These are phyloP conservation scores for Scaeva pyrastri DNA, from an alignment of 2,888 invertebrate genomes.

Conservation along the genomic window DNA sequence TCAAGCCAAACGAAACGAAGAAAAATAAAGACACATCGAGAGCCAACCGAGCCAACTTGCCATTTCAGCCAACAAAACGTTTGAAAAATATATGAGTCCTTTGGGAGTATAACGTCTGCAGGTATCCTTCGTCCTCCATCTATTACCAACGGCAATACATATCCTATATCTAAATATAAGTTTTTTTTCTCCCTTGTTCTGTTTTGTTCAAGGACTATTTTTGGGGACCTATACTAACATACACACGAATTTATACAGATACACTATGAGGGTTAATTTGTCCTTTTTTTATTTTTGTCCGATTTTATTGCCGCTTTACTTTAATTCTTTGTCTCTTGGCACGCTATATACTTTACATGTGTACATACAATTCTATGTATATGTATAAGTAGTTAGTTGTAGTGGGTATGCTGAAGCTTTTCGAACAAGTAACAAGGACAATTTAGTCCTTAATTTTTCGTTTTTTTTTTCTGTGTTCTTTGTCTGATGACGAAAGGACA, in stretches of 20 bases:
- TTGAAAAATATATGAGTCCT: slow-evolving; percentile 76
- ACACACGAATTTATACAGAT: slow-evolving; percentile 6
- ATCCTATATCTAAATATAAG: not conserved
- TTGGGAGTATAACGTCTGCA: slow-evolving; percentile 76
- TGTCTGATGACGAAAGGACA: slow-evolving; percentile 20
- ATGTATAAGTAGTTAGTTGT: slow-evolving; percentile 16
- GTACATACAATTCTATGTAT: too few species aligned
- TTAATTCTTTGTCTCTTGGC: slow-evolving; percentile 72
- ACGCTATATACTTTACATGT: too few species aligned
- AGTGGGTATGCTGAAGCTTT: slow-evolving; percentile 18
- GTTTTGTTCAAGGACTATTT: slow-evolving; percentile 48
- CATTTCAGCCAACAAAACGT: slow-evolving; percentile 70
- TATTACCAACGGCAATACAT: slow-evolving; percentile 36
- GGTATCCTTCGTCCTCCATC: slow-evolving; percentile 68
- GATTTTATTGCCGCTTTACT: slow-evolving; percentile 73
- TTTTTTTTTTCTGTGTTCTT: slow-evolving; percentile 34
- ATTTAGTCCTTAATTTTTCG: slow-evolving; percentile 34
- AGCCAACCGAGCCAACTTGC: slow-evolving; percentile 58
- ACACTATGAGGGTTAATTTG: slow-evolving; percentile 73
- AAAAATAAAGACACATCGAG: slow-evolving; percentile 46
- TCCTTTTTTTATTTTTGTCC: slow-evolving; percentile 73
- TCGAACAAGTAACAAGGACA: slow-evolving; percentile 56
- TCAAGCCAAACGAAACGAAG: slow-evolving; percentile 55
- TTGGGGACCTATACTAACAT: slow-evolving; percentile 47
- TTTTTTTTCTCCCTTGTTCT: slow-evolving; percentile 5